Conservation (phyloP, 2,113 vertebrate genomes). For the Coryphaenoides rupestris region DNA sequence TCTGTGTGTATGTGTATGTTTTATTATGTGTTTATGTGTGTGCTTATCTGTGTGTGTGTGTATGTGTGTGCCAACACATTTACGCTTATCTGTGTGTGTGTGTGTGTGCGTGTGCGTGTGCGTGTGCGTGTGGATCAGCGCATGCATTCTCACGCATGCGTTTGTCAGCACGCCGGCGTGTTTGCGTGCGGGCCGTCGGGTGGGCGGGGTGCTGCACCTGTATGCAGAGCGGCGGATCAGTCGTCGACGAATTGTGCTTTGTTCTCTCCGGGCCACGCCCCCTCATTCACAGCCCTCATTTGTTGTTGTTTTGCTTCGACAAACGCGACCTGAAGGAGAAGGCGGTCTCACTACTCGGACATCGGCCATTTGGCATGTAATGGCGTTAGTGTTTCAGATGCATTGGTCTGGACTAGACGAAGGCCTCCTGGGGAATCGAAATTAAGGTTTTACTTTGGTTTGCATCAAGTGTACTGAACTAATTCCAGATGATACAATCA, state of each 20-base stretch:
- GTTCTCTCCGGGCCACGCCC: too few relatives aligned
- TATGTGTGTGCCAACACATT: not conserved
- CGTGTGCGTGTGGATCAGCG: not conserved
- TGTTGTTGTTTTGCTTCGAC: too few relatives aligned
- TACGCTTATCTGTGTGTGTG: slow-evolving; percentile 3
- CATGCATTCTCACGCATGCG: not conserved
- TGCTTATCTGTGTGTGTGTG: slow-evolving; percentile 12
- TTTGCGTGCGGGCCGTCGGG: not conserved
- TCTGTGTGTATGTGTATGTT: slow-evolving; percentile 28
- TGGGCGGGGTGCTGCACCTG: not conserved
- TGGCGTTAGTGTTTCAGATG: too few relatives aligned
- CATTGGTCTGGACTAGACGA: too few relatives aligned
- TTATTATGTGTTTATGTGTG: slow-evolving; percentile 5
- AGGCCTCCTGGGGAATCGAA: too few relatives aligned
- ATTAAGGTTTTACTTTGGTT: too few relatives aligned
- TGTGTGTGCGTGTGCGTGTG: slow-evolving; percentile 14
- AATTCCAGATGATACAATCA: too few relatives aligned
- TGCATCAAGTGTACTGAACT: too few relatives aligned
- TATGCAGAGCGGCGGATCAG: not conserved
- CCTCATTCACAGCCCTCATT: too few relatives aligned
- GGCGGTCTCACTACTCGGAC: too few relatives aligned
- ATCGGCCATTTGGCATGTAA: too few relatives aligned
- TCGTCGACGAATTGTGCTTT: not conserved
- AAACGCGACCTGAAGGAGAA: too few relatives aligned
- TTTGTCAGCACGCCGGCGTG: not conserved